phyloP scores from a whole-genome alignment of 30 jellyfish, hydroid and myxozoan genomes.

The Hydractinia symbiolongicarpus region DNA sequence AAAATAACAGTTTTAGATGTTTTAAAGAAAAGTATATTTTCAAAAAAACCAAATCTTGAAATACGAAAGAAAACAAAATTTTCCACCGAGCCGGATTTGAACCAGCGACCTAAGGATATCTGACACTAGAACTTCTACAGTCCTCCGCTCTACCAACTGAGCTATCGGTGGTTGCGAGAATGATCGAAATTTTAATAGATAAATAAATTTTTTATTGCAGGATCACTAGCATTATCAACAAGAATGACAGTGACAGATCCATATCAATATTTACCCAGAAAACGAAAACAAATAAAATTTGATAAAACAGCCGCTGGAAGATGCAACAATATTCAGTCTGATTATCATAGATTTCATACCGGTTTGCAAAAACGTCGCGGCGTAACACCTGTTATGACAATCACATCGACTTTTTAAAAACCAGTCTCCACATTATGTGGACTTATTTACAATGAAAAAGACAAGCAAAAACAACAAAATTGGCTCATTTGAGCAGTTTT shows the following conservation, averaged over 20 bases:
- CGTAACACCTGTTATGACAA: too few relatives aligned
- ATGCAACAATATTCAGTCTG: too few relatives aligned
- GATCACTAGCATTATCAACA: conserved; percentile 3
- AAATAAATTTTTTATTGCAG: background rate
- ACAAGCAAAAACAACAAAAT: too few relatives aligned
- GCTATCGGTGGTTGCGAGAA: conserved; percentile 62
- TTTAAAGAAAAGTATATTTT: background rate
- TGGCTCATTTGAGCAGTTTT: too few relatives aligned
- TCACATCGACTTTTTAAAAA: too few relatives aligned
- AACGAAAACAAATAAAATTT: background rate
- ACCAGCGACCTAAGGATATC: conserved; percentile 67
- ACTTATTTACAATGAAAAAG: too few relatives aligned
- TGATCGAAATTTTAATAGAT: background rate
- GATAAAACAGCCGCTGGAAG: conserved; percentile 22
- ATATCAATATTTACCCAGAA: conserved; percentile 17
- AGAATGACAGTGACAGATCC: conserved; percentile 1
- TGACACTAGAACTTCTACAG: conserved; percentile 47
- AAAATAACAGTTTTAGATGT: background rate
- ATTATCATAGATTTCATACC: too few relatives aligned
- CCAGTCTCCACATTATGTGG: too few relatives aligned
- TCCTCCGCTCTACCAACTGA: conserved; percentile 97
- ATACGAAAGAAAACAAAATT: conserved; percentile 2
- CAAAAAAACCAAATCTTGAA: background rate
- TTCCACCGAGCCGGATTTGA: conserved; percentile 91
- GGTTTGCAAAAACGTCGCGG: too few relatives aligned